Evolutionary conservation across 2,113 vertebrate genomes (phyloP).

Genomic region (Pseudonaja textilis): DNA sequence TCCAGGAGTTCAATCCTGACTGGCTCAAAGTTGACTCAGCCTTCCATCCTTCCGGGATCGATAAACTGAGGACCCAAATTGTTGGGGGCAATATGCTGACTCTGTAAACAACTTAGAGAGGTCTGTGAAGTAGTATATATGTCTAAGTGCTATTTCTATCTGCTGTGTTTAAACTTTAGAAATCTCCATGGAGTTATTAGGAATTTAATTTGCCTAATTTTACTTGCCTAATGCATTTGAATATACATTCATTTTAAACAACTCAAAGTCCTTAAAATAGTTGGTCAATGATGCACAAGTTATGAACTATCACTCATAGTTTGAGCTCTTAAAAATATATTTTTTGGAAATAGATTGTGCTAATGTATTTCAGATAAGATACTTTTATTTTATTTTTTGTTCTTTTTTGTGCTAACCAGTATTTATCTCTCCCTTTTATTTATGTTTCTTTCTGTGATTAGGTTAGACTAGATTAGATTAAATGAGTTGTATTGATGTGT

Average conservation of each 20-base stretch:
- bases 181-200: not conserved
- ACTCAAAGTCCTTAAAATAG: not conserved
- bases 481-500: not conserved
- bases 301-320: not conserved
- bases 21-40: too few relatives aligned
- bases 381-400: not conserved
- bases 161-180: not conserved
- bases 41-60: too few relatives aligned
- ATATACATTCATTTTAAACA: not conserved
- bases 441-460: not conserved
- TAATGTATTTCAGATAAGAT: not conserved
- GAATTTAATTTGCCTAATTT: not conserved
- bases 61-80: too few relatives aligned
- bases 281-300: not conserved
- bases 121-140: too few relatives aligned
- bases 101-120: too few relatives aligned
- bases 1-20: too few relatives aligned
- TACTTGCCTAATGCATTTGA: not conserved
- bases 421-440: not conserved
- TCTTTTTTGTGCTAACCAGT: not conserved
- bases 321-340: not conserved
- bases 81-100: too few relatives aligned
- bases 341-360: not conserved
- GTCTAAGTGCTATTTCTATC: too few relatives aligned
- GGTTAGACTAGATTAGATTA: too few relatives aligned